Percentiles rank a stretch among this genome's conserved stretches.
Conservation (phyloP, 2,797 vertebrate genomes). For the Sitta carolinensis region DNA sequence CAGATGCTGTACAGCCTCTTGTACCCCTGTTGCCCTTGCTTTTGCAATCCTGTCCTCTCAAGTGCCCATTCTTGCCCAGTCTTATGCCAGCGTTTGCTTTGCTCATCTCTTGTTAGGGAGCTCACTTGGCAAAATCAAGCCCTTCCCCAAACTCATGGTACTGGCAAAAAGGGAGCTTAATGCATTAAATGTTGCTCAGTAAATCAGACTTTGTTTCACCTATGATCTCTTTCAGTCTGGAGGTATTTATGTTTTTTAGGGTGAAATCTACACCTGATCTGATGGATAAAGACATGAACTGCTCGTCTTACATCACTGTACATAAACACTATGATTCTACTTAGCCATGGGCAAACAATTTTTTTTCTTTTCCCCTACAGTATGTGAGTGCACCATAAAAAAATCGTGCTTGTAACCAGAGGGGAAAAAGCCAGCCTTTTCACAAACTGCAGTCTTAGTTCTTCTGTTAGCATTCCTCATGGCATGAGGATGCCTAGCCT, state of each 20-base stretch:
- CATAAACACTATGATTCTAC: background rate
- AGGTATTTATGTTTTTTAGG: background rate
- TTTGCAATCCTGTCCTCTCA: background rate
- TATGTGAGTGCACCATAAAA: background rate
- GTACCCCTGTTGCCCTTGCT: background rate
- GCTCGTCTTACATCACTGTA: background rate
- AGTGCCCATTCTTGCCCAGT: background rate
- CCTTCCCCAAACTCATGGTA: background rate
- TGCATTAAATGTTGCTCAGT: background rate
- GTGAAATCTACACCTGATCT: background rate
- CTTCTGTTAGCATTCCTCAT: background rate
- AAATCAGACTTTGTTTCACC: background rate
- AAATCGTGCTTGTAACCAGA: background rate
- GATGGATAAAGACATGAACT: background rate
- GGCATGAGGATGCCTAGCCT: background rate
- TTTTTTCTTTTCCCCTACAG: background rate
- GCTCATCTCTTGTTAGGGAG: background rate
- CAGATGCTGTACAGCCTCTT: background rate
- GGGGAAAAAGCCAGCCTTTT: background rate
- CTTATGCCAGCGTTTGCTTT: background rate
- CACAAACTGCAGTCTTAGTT: background rate
- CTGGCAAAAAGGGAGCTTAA: background rate
- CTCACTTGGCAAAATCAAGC: background rate
- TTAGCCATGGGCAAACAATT: background rate
- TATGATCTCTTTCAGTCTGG: background rate